A percentile compares a stretch with the other conserved stretches of the same genome.
Evolutionary conservation across 1,140 invertebrate genomes (phyloP).

Genomic region (Cheumatopsyche charites): DNA sequence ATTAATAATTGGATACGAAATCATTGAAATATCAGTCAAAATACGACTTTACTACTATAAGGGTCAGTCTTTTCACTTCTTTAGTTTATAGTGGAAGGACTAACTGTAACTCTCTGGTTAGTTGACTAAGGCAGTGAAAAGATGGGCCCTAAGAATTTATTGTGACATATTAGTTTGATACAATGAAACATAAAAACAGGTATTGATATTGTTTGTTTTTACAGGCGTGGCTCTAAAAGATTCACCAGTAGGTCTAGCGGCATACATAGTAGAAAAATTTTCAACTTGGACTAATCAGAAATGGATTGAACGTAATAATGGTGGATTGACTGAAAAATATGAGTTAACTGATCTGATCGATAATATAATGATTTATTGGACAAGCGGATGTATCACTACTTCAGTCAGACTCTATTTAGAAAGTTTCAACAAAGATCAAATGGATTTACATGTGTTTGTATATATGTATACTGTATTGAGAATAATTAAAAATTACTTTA

Average conservation of each 20-base stretch:
- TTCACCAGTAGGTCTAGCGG: conserved; percentile 75
- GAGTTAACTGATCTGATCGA: conserved; percentile 78
- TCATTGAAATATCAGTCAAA: too few relatives aligned
- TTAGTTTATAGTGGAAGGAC: too few relatives aligned
- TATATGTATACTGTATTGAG: not conserved
- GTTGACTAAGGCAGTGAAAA: too few relatives aligned
- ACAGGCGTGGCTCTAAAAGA: conserved; percentile 66
- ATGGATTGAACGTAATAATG: conserved; percentile 65
- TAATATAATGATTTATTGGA: conserved; percentile 90
- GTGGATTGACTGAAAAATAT: conserved; percentile 66
- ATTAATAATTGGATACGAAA: too few relatives aligned
- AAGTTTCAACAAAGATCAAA: conserved; percentile 57
- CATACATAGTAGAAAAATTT: conserved; percentile 84
- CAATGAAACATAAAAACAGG: too few relatives aligned
- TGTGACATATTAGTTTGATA: too few relatives aligned
- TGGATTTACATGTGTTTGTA: conserved; percentile 48
- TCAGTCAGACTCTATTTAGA: conserved; percentile 80
- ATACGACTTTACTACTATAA: too few relatives aligned
- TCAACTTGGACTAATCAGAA: conserved; percentile 71
- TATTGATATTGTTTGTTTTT: too few relatives aligned
- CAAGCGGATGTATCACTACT: conserved; percentile 76
- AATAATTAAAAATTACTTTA: not conserved
- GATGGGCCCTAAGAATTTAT: too few relatives aligned
- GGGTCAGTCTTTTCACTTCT: too few relatives aligned
- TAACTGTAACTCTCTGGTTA: too few relatives aligned